phyloP scores from a whole-genome alignment of 53 echinoderm and acorn worm species.

The Crossaster papposus region DNA sequence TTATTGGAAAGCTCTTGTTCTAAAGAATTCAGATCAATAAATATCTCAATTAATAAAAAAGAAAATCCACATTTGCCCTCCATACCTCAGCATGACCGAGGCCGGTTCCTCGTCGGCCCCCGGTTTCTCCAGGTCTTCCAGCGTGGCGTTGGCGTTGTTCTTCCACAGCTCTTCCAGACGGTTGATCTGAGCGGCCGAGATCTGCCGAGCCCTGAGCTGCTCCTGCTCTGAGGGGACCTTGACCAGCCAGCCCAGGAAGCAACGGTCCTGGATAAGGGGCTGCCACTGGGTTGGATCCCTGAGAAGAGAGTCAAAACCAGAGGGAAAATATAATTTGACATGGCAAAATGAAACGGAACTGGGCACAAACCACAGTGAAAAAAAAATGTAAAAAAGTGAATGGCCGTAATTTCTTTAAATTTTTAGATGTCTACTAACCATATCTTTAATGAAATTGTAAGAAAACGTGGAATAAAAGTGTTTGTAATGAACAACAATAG shows the following conservation, averaged over 20 bases:
- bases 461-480: too few species aligned
- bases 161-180: constrained; percentile 99
- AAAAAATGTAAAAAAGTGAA: too few species aligned
- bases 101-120: constrained; percentile 97
- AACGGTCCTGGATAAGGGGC: constrained; percentile 95
- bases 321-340: too few species aligned
- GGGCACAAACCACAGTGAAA: too few species aligned
- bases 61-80: background rate
- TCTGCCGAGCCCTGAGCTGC: constrained; percentile 94
- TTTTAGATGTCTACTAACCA: too few species aligned
- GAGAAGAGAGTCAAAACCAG: background rate
- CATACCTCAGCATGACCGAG: constrained; percentile 90
- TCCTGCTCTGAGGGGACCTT: constrained; percentile 98
- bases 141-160: constrained; percentile 88
- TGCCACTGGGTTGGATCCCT: constrained; percentile 99
- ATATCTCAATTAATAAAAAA: too few species aligned
- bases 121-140: constrained; percentile 98
- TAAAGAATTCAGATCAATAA: too few species aligned
- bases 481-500: too few species aligned
- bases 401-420: too few species aligned
- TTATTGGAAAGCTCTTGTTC: too few species aligned
- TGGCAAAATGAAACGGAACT: too few species aligned
- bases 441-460: too few species aligned
- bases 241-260: constrained; percentile 94
- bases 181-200: constrained; percentile 97